Conservation (phyloP, 2,113 vertebrate species). For the Sapajus apella region DNA sequence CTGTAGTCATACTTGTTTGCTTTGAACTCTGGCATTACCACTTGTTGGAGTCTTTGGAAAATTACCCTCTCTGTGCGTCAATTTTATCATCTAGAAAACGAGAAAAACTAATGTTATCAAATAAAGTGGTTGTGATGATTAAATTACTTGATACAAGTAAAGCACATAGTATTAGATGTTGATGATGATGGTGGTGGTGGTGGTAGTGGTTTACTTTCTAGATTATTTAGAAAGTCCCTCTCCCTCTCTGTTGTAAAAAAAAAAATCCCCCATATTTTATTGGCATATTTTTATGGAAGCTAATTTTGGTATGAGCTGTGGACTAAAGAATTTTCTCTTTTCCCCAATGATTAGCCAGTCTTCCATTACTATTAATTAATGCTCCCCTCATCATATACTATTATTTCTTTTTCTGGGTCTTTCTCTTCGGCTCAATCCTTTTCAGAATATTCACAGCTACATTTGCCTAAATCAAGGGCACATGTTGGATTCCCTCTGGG, state of each 20-base stretch:
- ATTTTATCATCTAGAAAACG: not conserved
- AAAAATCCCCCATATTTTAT: not conserved
- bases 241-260: not conserved
- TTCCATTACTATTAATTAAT: not conserved
- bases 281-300: not conserved
- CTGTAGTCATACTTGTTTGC: not conserved
- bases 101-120: not conserved
- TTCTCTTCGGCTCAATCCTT: not conserved
- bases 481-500: not conserved
- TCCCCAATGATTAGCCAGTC: not conserved
- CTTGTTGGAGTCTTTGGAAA: not conserved
- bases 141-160: not conserved
- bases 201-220: not conserved
- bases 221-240: not conserved
- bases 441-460: not conserved
- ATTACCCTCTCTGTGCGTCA: not conserved
- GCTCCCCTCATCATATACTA: not conserved
- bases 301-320: not conserved
- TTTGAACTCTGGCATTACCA: not conserved
- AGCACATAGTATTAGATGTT: not conserved
- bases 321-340: not conserved
- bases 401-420: not conserved
- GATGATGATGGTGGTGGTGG: not conserved
- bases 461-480: conserved; percentile 1
- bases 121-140: not conserved